These are phyloP conservation scores for Talpa occidentalis DNA, from an alignment of 2,113 vertebrate species.

Conservation along the genomic window DNA sequence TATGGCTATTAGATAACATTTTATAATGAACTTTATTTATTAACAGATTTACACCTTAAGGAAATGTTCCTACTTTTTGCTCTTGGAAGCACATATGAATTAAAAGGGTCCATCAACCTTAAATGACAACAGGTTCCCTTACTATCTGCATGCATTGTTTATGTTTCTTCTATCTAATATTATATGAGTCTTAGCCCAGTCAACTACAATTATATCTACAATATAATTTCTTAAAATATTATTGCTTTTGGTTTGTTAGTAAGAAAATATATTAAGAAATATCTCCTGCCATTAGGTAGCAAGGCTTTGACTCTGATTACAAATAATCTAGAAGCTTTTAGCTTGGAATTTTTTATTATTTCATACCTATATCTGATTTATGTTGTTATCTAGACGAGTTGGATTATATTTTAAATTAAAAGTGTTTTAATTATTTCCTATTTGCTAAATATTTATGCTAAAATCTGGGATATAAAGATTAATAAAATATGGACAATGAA, in stretches of 20 bases:
- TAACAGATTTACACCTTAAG: neutral
- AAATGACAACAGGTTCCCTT: neutral
- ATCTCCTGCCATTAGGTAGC: neutral
- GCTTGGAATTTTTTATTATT: neutral
- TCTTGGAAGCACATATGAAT: neutral
- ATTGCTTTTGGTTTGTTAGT: neutral
- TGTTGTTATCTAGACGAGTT: neutral
- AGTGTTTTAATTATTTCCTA: neutral
- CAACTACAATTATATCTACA: neutral
- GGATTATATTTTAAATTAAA: neutral
- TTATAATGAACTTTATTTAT: neutral
- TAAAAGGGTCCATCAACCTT: neutral
- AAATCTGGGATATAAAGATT: neutral
- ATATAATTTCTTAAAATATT: constrained; percentile 41
- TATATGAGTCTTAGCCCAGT: neutral
- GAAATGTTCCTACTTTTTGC: neutral
- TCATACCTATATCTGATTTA: neutral
- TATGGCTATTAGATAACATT: neutral
- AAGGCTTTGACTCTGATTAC: neutral
- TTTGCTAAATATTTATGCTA: neutral
- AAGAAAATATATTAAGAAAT: constrained; percentile 3
- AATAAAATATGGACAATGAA: neutral
- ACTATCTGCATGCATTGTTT: neutral
- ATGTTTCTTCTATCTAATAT: neutral
- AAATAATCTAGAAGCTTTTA: neutral